phyloP scores from a whole-genome alignment of 2,113 vertebrate genomes.

The Hippocampus guttulatus region DNA sequence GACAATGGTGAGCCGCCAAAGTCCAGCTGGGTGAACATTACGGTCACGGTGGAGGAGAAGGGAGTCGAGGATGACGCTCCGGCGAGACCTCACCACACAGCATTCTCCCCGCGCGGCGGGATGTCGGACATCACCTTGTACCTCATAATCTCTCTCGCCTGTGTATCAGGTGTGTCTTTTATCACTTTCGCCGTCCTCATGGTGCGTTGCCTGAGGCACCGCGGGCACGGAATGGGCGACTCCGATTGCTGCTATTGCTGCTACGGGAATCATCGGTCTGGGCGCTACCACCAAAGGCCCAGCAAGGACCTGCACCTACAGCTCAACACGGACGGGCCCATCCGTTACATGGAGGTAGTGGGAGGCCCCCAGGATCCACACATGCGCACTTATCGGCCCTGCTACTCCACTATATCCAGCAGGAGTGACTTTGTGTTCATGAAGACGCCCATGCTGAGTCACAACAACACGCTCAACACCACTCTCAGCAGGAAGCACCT shows the following conservation, averaged over 20 bases:
- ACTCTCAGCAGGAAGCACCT: slow-evolving; percentile 77
- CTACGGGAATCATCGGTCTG: slow-evolving; percentile 66
- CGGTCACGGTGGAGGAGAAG: slow-evolving; percentile 79
- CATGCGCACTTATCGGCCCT: slow-evolving; percentile 80
- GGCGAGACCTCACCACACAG: slow-evolving; percentile 65
- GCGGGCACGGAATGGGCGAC: slow-evolving; percentile 39
- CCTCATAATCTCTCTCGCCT: slow-evolving; percentile 81
- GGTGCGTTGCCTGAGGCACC: slow-evolving; percentile 75
- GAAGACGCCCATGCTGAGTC: slow-evolving; percentile 82
- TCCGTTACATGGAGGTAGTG: slow-evolving; percentile 87
- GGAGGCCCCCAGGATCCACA: slow-evolving; percentile 76
- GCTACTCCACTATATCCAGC: slow-evolving; percentile 83
- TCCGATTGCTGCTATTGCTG: slow-evolving; percentile 78
- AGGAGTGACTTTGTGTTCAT: slow-evolving; percentile 87
- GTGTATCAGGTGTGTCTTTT: slow-evolving; percentile 77
- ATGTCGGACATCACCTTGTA: slow-evolving; percentile 78
- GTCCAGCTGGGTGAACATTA: slow-evolving; percentile 74
- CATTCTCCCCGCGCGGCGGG: slow-evolving; percentile 58
- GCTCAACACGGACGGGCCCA: slow-evolving; percentile 83
- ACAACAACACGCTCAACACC: slow-evolving; percentile 77
- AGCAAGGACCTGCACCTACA: slow-evolving; percentile 80
- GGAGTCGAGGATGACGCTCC: slow-evolving; percentile 60
- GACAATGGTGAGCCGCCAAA: slow-evolving; percentile 79
- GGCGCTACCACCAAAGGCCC: slow-evolving; percentile 74
- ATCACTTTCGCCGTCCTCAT: slow-evolving; percentile 74